Evolutionary conservation across 2,797 vertebrate species (phyloP).

Genomic region (Fundulus diaphanus): DNA sequence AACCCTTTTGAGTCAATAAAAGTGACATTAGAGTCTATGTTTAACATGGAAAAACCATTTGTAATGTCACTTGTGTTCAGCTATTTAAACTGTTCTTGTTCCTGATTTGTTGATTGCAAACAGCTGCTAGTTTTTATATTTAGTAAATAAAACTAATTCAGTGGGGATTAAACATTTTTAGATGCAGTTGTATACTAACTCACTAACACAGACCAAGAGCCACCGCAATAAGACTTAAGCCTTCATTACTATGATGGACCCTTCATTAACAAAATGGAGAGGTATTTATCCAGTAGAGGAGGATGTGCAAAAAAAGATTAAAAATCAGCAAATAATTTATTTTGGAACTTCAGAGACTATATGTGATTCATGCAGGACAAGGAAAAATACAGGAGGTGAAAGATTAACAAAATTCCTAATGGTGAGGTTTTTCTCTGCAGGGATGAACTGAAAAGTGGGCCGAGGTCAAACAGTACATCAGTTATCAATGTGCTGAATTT

Average conservation of each 20-base stretch:
- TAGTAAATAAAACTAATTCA: neutral
- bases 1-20: neutral
- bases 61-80: neutral
- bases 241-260: constrained; percentile 65
- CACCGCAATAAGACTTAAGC: constrained; percentile 28
- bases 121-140: neutral
- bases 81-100: neutral
- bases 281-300: constrained; percentile 50
- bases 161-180: neutral
- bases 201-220: constrained; percentile 11
- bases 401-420: constrained; percentile 4
- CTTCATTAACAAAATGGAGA: constrained; percentile 64
- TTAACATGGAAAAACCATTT: neutral
- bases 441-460: constrained; percentile 12
- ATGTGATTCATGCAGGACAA: constrained; percentile 1
- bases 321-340: constrained; percentile 50
- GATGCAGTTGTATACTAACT: neutral
- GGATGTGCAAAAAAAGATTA: constrained; percentile 52
- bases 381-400: constrained; percentile 12
- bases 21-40: neutral
- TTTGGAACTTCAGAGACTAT: constrained; percentile 24
- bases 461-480: constrained; percentile 9
- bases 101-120: neutral
- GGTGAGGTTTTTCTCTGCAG: constrained; percentile 1
- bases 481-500: neutral